phyloP scores from a whole-genome alignment of 2,113 vertebrate genomes.

The Ardeotis arabs region DNA sequence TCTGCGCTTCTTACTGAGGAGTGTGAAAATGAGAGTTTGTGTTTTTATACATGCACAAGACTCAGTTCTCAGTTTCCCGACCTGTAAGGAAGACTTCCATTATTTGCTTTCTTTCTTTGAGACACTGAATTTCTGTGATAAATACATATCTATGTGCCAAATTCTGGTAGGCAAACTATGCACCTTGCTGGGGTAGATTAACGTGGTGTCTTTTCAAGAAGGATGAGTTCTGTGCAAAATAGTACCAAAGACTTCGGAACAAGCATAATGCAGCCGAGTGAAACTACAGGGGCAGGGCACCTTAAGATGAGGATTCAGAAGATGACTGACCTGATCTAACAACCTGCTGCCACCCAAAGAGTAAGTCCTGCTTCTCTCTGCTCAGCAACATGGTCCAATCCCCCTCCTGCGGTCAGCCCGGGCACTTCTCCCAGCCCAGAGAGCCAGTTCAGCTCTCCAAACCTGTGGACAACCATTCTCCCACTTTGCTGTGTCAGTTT shows the following conservation, averaged over 20 bases:
- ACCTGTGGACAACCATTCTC: background rate
- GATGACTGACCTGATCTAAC: background rate
- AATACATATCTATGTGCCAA: background rate
- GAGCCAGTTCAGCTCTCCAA: background rate
- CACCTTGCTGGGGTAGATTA: background rate
- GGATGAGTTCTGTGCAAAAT: background rate
- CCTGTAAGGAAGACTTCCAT: background rate
- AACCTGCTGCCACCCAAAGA: background rate
- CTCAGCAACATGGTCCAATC: background rate
- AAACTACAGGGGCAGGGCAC: background rate
- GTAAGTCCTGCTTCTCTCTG: background rate
- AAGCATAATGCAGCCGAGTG: background rate
- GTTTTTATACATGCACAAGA: background rate
- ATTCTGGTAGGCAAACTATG: background rate
- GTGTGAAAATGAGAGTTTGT: background rate
- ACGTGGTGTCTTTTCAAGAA: background rate
- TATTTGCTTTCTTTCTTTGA: background rate
- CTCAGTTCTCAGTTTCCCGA: background rate
- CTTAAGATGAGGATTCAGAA: background rate
- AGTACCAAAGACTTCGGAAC: background rate
- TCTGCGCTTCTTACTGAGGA: background rate
- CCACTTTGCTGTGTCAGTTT: background rate
- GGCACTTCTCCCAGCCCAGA: background rate
- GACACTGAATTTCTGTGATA: background rate
- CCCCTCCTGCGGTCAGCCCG: background rate